Base-by-base conservation (phyloP, 2,888 invertebrate genomes). In the Tortricodes alternella region DNA sequence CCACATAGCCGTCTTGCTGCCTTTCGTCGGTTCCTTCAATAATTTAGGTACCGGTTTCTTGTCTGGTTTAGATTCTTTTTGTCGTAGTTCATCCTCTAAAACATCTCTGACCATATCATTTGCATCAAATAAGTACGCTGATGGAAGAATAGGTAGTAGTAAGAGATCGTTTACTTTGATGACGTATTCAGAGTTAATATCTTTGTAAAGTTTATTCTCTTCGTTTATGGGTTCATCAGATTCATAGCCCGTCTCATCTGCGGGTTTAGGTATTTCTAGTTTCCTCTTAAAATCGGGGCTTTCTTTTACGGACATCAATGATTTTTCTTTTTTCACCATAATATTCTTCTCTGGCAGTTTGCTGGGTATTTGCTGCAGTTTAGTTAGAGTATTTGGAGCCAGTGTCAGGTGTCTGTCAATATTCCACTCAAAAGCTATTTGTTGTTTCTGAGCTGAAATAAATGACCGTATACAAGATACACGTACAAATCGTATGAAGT, bases 121-220 rank as follows among this genome's bases (percentile, higher is more conserved):
- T n/a, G 81, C 62, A 56, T 80, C 74, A 61, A 86, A 86, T 34
- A 87, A 58, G 49, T 83, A 84, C 5, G 70, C 61, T 55, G 68
- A 48, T n/a, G 67, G 62, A 19, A 41, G 49, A 51, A 11, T 61
- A 18, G 66, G 60, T 7, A 37, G 39, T 35, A 59, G 57, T 60
- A 74, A 73, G 23, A 68, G 38, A 56, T 82, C 76, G 27, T 67
- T 71, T 1, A 81, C 65, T 65, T 41, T 71, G 19, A 63, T 67
- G 3, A 55, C 46, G 62, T 74, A 86, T 62, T 83, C 83, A 8
- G 58, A 60, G 29, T 62, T 64, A 7, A 78, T 67, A 9, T 52
- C 64, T 16, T 63, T 62, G 57, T 77, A 81, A 0, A 73, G 21
- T 44, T 29, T 64, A 24, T 70, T 74, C 35, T 77, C 73, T 37